A percentile compares a stretch with the other conserved stretches of the same genome.
phyloP scores from a whole-genome alignment of 2,797 vertebrate species.

The Clarias laeviceps region DNA sequence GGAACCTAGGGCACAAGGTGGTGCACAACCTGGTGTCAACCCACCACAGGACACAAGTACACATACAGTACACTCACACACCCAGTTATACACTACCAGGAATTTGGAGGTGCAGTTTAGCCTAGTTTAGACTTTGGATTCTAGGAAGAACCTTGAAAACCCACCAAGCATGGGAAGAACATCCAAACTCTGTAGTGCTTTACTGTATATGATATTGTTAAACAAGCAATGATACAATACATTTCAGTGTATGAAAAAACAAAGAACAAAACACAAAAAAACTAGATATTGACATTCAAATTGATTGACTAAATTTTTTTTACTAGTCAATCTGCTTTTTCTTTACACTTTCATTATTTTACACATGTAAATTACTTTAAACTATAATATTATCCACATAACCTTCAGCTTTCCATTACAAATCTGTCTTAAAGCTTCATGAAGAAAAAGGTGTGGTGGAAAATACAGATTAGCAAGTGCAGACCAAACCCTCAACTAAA shows the following conservation, averaged over 20 bases:
- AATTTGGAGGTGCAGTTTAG: no score
- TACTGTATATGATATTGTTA: background rate
- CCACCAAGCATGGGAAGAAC: no score
- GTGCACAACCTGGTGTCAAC: no score
- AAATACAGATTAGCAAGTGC: background rate
- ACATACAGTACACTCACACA: no score
- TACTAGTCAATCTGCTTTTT: background rate
- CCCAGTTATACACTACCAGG: no score
- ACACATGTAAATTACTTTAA: background rate
- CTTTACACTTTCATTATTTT: background rate
- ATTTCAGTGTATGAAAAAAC: background rate
- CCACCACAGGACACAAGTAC: no score
- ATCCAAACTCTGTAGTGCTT: no score
- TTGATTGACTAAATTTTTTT: background rate
- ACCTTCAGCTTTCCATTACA: background rate
- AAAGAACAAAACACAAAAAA: no score
- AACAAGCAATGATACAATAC: background rate
- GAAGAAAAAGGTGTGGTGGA: background rate
- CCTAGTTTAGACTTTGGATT: no score
- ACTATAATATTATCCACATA: background rate
- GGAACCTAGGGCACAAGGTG: no score
- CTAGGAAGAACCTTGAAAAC: no score
- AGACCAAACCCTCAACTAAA: constrained; percentile 5
- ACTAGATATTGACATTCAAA: no score
- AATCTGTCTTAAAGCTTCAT: background rate